Base-by-base conservation (phyloP, 2,113 vertebrate species). In the Pluvialis apricaria region DNA sequence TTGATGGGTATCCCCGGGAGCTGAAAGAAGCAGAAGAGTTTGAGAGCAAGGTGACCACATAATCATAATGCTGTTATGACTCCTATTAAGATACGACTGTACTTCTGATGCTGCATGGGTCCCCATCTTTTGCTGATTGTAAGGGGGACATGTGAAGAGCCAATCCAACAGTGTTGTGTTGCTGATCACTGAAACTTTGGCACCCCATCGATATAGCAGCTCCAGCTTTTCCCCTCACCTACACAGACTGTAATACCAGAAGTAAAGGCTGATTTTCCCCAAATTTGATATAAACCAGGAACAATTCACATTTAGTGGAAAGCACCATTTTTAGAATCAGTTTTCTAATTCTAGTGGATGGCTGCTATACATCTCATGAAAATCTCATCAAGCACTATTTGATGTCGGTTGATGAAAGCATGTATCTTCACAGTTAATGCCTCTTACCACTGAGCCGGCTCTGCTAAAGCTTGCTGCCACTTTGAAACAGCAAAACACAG, bases 1-100 rank as follows among this genome's bases (percentile, higher is more conserved):
- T 99, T 6, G 97, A 98, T n/a, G 98, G 98, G 21, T 99, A 99
- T 95, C 99, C 99, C 22, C 97, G 95, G 66, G 99, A 99, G 52
- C 91, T 98, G 91, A 98, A 97, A 40, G 99, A 99, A 58, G 99
- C 98, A 3, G 96, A 99, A 96, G 98, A 98, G 73, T 99, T 99
- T 89, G 98, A 99, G 52, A 97, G 91, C 65, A 98, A 98, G 99
- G 99, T 99, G 89, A 98, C 97, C 87, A 16, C 29, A 6, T 16
- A 47, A 26, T n/a, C 2, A 0, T 81, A 69, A 38, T 44, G 49
- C 34, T 80, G 11, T 45, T 86, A 7, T 17, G 55, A 42, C 29
- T 77, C 19, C 60, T 80, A 1, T 45, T 58, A 40, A 68, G 42
- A 82, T 34, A 40, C 2, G 1, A 8, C 57, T 75, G 22, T 70